Evolutionary conservation across 2,888 invertebrate species (phyloP).

Genomic region (Tinea pellionella): DNA sequence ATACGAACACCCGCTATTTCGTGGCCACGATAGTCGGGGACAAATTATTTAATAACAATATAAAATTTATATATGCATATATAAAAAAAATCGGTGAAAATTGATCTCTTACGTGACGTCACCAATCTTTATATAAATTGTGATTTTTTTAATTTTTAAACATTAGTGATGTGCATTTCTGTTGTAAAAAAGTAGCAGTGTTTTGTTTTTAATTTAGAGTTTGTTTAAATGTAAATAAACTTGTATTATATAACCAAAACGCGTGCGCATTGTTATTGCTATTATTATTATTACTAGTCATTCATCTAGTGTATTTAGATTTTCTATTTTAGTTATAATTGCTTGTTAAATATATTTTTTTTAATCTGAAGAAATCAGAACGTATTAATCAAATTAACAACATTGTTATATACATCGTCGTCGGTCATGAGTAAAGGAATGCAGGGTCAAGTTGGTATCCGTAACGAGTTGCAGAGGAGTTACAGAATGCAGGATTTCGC

Average conservation of each 20-base stretch:
- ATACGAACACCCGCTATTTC: slow-evolving; percentile 42
- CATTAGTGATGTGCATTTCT: slow-evolving; percentile 44
- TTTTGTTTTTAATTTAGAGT: not conserved
- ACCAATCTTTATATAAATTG: slow-evolving; percentile 42
- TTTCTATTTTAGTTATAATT: slow-evolving; percentile 19
- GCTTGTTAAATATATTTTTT: not conserved
- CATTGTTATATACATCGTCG: no score
- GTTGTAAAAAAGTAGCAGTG: not conserved
- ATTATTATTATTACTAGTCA: slow-evolving; percentile 66
- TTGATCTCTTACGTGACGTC: slow-evolving; percentile 68
- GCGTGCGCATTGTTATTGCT: slow-evolving; percentile 47
- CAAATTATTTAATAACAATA: slow-evolving; percentile 22
- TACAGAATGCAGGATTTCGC: slow-evolving; percentile 69
- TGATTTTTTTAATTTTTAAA: slow-evolving; percentile 38
- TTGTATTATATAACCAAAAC: slow-evolving; percentile 22
- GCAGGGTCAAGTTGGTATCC: slow-evolving; percentile 56
- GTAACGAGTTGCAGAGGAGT: slow-evolving; percentile 59
- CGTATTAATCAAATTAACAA: slow-evolving; percentile 24
- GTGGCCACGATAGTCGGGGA: slow-evolving; percentile 59
- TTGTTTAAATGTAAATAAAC: not conserved
- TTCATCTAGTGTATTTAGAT: slow-evolving; percentile 67
- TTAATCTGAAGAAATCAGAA: slow-evolving; percentile 25
- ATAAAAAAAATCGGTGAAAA: slow-evolving; percentile 44
- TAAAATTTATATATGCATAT: slow-evolving; percentile 67
- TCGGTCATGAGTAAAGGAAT: slow-evolving; percentile 31